phyloP scores from a whole-genome alignment of 2,797 vertebrate species.

The Neosilurus mollespiculum region DNA sequence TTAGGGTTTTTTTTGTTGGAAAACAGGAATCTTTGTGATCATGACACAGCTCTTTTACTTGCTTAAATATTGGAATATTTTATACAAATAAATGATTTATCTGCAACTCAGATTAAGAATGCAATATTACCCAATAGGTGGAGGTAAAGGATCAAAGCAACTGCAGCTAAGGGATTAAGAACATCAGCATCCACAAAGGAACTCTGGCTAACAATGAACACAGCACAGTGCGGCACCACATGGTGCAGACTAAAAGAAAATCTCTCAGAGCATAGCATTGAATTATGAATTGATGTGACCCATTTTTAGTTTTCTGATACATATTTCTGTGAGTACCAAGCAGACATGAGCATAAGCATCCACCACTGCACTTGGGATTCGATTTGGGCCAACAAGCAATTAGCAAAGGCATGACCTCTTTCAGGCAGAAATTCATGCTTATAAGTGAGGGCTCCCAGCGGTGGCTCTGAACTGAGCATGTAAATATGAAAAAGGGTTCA shows the following conservation, averaged over 20 bases:
- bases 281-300: conserved; percentile 41
- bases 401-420: conserved; percentile 45
- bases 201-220: conserved; percentile 18
- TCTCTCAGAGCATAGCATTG: conserved; percentile 12
- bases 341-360: conserved; percentile 30
- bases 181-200: conserved; percentile 26
- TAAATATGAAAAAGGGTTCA: conserved; percentile 36
- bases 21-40: neutral
- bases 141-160: conserved; percentile 27
- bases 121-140: neutral
- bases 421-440: conserved; percentile 29
- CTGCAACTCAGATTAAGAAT: conserved; percentile 4
- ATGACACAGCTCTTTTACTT: neutral
- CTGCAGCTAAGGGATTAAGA: neutral
- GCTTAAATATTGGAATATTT: neutral
- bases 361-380: conserved; percentile 36
- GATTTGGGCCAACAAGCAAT: conserved; percentile 50
- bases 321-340: conserved; percentile 37
- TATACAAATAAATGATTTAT: neutral
- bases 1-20: neutral
- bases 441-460: conserved; percentile 22
- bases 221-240: conserved; percentile 3
- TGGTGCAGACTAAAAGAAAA: conserved; percentile 4
- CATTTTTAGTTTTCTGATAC: conserved; percentile 39
- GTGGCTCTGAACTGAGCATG: conserved; percentile 22